A percentile compares a stretch with the other conserved stretches of the same genome.
These are phyloP conservation scores for Brachyptera risi DNA, from an alignment of 2,888 invertebrate species.

Conservation along the genomic window DNA sequence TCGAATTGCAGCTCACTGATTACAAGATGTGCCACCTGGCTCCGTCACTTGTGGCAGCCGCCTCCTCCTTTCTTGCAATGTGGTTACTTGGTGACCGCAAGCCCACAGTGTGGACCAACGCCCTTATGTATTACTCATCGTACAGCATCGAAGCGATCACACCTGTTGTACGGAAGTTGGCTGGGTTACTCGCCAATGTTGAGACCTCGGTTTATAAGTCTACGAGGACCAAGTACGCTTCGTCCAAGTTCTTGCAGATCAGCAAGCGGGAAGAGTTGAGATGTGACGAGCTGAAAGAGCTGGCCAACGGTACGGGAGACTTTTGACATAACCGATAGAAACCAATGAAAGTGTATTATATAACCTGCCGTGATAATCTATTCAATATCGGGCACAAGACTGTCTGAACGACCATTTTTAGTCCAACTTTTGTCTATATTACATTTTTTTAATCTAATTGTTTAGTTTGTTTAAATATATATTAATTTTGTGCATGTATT, in stretches of 20 bases:
- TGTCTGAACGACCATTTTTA: no score
- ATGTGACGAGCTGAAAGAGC: neutral
- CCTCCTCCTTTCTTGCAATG: slow-evolving; percentile 72
- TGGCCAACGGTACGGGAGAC: neutral
- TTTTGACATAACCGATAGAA: no score
- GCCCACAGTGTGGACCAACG: slow-evolving; percentile 63
- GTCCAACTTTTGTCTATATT: no score
- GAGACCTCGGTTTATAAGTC: slow-evolving; percentile 66
- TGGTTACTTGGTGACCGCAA: slow-evolving; percentile 39
- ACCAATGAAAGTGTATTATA: no score
- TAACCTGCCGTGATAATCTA: no score
- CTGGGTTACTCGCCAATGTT: slow-evolving; percentile 62
- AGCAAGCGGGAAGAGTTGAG: slow-evolving; percentile 59
- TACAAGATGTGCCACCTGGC: slow-evolving; percentile 71
- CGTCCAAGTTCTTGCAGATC: slow-evolving; percentile 57
- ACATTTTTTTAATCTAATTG: no score
- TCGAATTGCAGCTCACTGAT: slow-evolving; percentile 79
- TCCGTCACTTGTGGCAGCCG: slow-evolving; percentile 82
- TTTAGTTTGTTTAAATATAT: no score
- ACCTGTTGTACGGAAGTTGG: slow-evolving; percentile 64
- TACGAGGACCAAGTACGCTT: slow-evolving; percentile 63
- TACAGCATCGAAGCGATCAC: slow-evolving; percentile 66
- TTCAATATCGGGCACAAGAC: no score
- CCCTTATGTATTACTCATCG: slow-evolving; percentile 70
- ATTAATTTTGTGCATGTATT: no score